phyloP scores from a whole-genome alignment of 2,888 invertebrate species.

The Pocota personata region DNA sequence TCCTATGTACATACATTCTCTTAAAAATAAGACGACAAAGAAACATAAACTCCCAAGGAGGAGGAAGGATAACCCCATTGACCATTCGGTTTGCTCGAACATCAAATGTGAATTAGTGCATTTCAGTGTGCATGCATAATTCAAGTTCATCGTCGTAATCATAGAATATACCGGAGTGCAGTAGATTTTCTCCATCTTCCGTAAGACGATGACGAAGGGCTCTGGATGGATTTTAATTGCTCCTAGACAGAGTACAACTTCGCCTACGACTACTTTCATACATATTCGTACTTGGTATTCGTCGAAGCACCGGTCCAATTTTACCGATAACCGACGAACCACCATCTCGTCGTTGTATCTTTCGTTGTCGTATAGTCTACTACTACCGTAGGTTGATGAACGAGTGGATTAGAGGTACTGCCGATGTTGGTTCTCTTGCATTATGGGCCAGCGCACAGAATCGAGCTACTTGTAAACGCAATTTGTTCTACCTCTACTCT shows the following conservation, averaged over 20 bases:
- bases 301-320: slow-evolving; percentile 69
- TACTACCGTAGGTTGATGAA: slow-evolving; percentile 67
- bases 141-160: slow-evolving; percentile 73
- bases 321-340: slow-evolving; percentile 68
- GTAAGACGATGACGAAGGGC: slow-evolving; percentile 73
- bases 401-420: slow-evolving; percentile 62
- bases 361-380: slow-evolving; percentile 63
- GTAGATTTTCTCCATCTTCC: slow-evolving; percentile 66
- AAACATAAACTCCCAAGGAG: slow-evolving; percentile 30
- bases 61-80: slow-evolving; percentile 81
- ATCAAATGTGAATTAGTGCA: slow-evolving; percentile 83
- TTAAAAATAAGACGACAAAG: neutral
- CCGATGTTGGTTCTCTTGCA: slow-evolving; percentile 42
- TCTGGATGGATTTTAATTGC: slow-evolving; percentile 72
- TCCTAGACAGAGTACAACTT: slow-evolving; percentile 68
- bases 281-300: slow-evolving; percentile 60
- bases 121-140: slow-evolving; percentile 78
- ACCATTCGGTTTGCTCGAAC: slow-evolving; percentile 83
- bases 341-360: slow-evolving; percentile 68
- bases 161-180: slow-evolving; percentile 65
- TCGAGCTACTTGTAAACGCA: slow-evolving; percentile 61
- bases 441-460: slow-evolving; percentile 18
- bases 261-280: slow-evolving; percentile 63
- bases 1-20: neutral
- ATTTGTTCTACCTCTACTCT: slow-evolving; percentile 56